These are phyloP conservation scores for Girardia tigrina DNA, from an alignment of 2,888 invertebrate genomes.

Conservation along the genomic window DNA sequence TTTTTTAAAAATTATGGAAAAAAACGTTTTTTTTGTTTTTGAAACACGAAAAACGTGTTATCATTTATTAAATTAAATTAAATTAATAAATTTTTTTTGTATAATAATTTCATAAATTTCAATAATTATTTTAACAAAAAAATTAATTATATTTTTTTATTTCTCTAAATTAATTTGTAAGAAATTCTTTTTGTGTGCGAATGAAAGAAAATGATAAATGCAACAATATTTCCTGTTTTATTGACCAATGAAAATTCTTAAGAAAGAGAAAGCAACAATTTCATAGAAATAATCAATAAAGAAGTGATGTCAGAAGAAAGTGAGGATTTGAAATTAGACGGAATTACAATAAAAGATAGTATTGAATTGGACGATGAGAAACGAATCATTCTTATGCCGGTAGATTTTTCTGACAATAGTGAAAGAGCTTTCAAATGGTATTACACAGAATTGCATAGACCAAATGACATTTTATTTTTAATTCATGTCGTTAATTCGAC, in stretches of 20 bases:
- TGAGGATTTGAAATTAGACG: neutral
- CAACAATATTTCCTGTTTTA: too few species aligned
- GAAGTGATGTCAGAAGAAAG: neutral
- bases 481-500: constrained; percentile 26
- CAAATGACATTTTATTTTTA: constrained; percentile 27
- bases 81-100: too few species aligned
- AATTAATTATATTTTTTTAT: too few species aligned
- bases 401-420: constrained; percentile 29
- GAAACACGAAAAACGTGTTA: too few species aligned
- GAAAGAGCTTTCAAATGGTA: constrained; percentile 31
- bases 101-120: too few species aligned
- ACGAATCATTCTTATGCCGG: constrained; percentile 30
- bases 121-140: too few species aligned
- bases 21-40: too few species aligned
- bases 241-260: constrained; percentile 8
- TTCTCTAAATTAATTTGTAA: too few species aligned
- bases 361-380: constrained; percentile 10
- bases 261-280: neutral
- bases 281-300: constrained; percentile 6
- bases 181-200: too few species aligned
- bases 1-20: too few species aligned
- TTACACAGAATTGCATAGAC: neutral
- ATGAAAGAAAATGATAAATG: too few species aligned
- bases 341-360: neutral
- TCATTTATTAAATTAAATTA: too few species aligned